Evolutionary conservation across 2,888 invertebrate species (phyloP).

Genomic region (Panorpa germanica): DNA sequence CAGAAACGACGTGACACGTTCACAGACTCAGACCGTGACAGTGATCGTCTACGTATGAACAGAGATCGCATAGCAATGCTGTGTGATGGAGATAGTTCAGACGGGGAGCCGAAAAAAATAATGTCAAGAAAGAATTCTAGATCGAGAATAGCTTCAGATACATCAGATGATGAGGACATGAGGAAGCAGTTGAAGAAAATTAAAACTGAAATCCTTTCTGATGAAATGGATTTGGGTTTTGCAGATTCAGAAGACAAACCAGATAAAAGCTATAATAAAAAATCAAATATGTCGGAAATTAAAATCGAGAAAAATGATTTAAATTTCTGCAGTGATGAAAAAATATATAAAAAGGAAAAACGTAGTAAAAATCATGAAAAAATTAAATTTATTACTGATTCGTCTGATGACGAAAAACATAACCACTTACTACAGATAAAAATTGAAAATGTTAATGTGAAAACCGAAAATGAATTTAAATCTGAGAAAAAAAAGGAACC

Average conservation of each 20-base stretch:
- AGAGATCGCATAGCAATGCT: conserved; percentile 26
- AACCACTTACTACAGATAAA: too few relatives aligned
- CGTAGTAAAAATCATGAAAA: conserved; percentile 19
- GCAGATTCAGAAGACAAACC: conserved; percentile 18
- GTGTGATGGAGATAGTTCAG: conserved; percentile 24
- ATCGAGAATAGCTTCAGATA: conserved; percentile 58
- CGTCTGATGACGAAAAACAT: conserved; percentile 10
- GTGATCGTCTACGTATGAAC: conserved; percentile 27
- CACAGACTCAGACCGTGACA: conserved; percentile 29
- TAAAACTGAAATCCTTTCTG: conserved; percentile 40
- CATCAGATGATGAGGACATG: conserved; percentile 48
- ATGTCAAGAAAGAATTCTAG: conserved; percentile 45
- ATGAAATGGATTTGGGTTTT: conserved; percentile 32
- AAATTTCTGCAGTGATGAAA: too few relatives aligned
- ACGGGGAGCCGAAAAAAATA: conserved; percentile 31
- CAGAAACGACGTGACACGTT: conserved; percentile 23
- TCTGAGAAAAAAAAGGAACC: conserved; percentile 14
- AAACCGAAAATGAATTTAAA: conserved; percentile 8
- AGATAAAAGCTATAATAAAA: conserved; percentile 14
- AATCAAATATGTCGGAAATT: conserved; percentile 16
- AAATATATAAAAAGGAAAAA: too few relatives aligned
- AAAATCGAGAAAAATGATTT: conserved; percentile 13
- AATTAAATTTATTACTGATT: conserved; percentile 12
- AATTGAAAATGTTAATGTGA: conserved; percentile 6
- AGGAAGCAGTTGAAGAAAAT: conserved; percentile 24